Conservation (phyloP, 2,113 vertebrate species). For the Pterophyllum scalare region DNA sequence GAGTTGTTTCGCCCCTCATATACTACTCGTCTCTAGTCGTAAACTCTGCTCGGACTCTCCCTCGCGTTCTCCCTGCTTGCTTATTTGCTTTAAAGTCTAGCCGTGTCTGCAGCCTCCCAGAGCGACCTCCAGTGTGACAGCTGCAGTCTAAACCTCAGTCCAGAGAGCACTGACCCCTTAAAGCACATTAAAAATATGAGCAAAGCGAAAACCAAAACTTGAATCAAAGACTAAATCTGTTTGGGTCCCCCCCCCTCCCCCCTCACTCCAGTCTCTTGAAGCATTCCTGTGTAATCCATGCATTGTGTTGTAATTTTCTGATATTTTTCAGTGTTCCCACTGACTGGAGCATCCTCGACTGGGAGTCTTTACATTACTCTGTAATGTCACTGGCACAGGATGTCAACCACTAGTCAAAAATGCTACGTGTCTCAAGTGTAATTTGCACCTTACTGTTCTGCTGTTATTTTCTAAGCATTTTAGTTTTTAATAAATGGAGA, state of each 20-base stretch:
- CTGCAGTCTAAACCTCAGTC: neutral
- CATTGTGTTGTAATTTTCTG: constrained; percentile 55
- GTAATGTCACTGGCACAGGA: constrained; percentile 39
- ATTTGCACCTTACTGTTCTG: constrained; percentile 78
- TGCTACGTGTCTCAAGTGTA: constrained; percentile 59
- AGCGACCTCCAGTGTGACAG: neutral
- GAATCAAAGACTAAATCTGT: constrained; percentile 24
- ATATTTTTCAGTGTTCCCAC: constrained; percentile 48
- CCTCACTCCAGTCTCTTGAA: constrained; percentile 28
- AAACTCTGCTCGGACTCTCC: neutral
- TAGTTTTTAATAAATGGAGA: constrained; percentile 80
- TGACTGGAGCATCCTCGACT: constrained; percentile 36
- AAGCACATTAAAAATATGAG: constrained; percentile 25
- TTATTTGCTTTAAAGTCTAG: constrained; percentile 19
- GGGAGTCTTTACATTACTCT: constrained; percentile 33
- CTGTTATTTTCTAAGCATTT: constrained; percentile 76
- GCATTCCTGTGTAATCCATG: constrained; percentile 52
- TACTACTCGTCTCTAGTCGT: constrained; percentile 13
- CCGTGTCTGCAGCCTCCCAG: constrained; percentile 13
- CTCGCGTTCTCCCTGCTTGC: constrained; percentile 12
- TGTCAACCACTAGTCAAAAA: constrained; percentile 52
- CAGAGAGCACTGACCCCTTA: neutral
- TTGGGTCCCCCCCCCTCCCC: neutral
- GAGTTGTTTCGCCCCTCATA: fast-evolving
- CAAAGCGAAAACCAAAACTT: constrained; percentile 40